Percentiles rank a stretch among this genome's conserved stretches.
Evolutionary conservation across 2,113 vertebrate species (phyloP).

Genomic region (Phaethornis superciliosus): DNA sequence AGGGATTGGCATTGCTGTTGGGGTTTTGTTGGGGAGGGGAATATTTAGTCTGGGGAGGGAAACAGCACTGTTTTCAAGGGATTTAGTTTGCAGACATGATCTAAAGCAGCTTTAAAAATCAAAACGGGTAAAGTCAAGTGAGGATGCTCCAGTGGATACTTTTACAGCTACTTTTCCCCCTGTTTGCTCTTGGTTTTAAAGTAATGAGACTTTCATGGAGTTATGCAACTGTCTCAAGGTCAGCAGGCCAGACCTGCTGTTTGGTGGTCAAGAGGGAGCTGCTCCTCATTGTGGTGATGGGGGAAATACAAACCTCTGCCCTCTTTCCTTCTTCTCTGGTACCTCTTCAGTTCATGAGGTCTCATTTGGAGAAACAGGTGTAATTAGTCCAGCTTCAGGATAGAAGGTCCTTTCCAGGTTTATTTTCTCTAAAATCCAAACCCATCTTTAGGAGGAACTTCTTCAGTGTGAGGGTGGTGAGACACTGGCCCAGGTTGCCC

Average conservation of each 20-base stretch:
- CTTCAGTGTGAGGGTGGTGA: too few relatives aligned
- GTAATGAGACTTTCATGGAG: neutral
- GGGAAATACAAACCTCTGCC: fast-evolving
- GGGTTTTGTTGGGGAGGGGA: neutral
- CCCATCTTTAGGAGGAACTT: too few relatives aligned
- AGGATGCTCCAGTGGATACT: too few relatives aligned
- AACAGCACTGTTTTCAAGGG: neutral
- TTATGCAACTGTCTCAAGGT: fast-evolving
- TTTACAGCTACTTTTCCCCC: neutral
- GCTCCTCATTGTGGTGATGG: neutral
- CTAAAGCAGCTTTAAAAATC: neutral
- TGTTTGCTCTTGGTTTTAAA: neutral
- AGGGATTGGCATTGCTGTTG: neutral
- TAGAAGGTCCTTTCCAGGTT: neutral
- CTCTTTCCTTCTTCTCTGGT: neutral
- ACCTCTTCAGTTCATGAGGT: fast-evolving
- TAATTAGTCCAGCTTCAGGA: neutral
- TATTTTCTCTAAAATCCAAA: neutral
- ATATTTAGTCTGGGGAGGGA: neutral
- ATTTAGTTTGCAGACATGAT: neutral
- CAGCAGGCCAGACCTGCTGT: neutral
- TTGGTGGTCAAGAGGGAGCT: neutral
- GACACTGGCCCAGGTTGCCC: too few relatives aligned
- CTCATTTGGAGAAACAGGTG: neutral
- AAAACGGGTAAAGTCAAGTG: neutral